A percentile compares a stretch with the other conserved stretches of the same genome.
Evolutionary conservation across 1,140 invertebrate species (phyloP).

Genomic region (Uloborus diversus): DNA sequence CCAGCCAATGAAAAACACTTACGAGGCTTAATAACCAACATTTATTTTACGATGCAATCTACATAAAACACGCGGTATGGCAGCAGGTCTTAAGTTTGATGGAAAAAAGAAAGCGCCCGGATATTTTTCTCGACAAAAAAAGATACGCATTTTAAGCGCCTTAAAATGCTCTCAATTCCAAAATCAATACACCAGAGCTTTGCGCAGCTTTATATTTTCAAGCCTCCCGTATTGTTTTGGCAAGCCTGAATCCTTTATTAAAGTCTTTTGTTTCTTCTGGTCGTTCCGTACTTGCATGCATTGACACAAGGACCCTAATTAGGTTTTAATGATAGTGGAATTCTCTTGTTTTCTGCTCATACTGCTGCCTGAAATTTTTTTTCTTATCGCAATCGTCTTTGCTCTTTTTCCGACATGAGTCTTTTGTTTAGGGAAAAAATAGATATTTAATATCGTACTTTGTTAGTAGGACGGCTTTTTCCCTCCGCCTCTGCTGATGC

Average conservation of each 20-base stretch:
- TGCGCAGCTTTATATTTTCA: constrained; percentile 17
- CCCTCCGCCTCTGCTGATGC: neutral
- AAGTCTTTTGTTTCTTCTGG: constrained; percentile 10
- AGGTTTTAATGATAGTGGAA: constrained; percentile 34
- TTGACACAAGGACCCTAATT: constrained; percentile 3
- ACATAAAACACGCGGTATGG: too few relatives aligned
- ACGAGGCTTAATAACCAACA: too few relatives aligned
- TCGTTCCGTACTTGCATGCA: neutral
- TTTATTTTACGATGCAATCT: too few relatives aligned
- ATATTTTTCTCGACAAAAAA: neutral
- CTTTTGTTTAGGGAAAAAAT: constrained; percentile 2
- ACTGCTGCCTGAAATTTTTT: neutral
- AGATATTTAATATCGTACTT: constrained; percentile 20
- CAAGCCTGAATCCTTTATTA: constrained; percentile 16
- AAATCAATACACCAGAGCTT: constrained; percentile 27
- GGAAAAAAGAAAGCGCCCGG: neutral
- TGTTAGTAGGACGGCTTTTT: neutral
- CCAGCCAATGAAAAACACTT: too few relatives aligned
- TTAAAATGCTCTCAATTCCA: neutral
- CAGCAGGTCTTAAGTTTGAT: too few relatives aligned
- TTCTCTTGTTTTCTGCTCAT: constrained; percentile 32
- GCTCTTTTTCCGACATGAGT: neutral
- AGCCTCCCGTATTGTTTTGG: constrained; percentile 12
- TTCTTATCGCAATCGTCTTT: neutral
- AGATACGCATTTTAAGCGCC: neutral